A percentile compares a stretch with the other conserved stretches of the same genome.
These are phyloP conservation scores for Leptogaster cylindrica DNA, from an alignment of 2,888 invertebrate genomes.

Conservation along the genomic window DNA sequence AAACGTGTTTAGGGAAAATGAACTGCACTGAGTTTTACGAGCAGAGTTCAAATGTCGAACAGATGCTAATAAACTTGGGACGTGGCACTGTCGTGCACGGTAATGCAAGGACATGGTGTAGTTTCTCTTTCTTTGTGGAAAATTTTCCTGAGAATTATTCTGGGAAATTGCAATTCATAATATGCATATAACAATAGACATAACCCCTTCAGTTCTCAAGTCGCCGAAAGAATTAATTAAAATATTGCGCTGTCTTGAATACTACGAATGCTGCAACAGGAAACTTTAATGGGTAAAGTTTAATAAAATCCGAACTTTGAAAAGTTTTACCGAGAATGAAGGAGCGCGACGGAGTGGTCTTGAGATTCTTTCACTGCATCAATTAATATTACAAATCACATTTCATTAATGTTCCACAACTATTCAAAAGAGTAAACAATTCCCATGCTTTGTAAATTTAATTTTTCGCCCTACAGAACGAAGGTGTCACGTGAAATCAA, in stretches of 20 bases:
- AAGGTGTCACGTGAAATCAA: too few species aligned
- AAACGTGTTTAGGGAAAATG: slow-evolving; percentile 36
- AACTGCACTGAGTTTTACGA: slow-evolving; percentile 31
- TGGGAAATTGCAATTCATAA: slow-evolving; percentile 34
- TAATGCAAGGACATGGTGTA: slow-evolving; percentile 28
- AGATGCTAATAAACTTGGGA: slow-evolving; percentile 36
- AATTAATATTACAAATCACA: too few species aligned
- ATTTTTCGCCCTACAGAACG: too few species aligned
- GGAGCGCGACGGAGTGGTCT: too few species aligned
- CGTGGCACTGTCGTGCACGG: slow-evolving; percentile 19
- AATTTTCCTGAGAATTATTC: slow-evolving; percentile 29
- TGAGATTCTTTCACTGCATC: too few species aligned
- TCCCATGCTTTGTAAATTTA: too few species aligned
- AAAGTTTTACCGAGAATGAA: too few species aligned
- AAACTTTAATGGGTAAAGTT: slow-evolving; percentile 30
- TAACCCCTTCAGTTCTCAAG: background rate
- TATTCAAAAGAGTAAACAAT: too few species aligned
- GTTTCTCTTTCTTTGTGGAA: slow-evolving; percentile 17
- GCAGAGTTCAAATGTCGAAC: slow-evolving; percentile 29
- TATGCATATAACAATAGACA: slow-evolving; percentile 25
- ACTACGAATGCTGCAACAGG: background rate
- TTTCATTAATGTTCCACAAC: too few species aligned
- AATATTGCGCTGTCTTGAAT: slow-evolving; percentile 21
- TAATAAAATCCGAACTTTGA: slow-evolving; percentile 4
- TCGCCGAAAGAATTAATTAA: slow-evolving; percentile 28